phyloP scores from a whole-genome alignment of 2,888 invertebrate species.

The Drosophila monieri region DNA sequence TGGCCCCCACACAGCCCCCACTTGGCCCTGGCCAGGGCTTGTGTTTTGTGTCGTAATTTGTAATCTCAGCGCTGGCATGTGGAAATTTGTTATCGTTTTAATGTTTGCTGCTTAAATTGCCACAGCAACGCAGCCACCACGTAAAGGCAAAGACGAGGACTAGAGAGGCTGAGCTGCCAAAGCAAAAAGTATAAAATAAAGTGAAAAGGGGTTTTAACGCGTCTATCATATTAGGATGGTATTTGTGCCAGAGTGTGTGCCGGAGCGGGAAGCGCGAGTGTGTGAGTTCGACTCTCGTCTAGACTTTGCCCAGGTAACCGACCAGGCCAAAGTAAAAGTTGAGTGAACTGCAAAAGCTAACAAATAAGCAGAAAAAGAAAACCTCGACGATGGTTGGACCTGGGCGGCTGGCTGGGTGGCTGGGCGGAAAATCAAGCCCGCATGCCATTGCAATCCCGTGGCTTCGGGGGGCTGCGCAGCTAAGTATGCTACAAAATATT shows the following conservation, averaged over 20 bases:
- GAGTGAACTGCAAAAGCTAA: slow-evolving; percentile 62
- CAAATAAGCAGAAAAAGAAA: slow-evolving; percentile 41
- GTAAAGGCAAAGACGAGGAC: background rate
- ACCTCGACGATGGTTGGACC: background rate
- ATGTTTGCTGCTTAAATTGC: slow-evolving; percentile 66
- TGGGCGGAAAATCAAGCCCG: slow-evolving; percentile 25
- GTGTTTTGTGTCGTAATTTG: slow-evolving; percentile 68
- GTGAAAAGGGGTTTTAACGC: slow-evolving; percentile 56
- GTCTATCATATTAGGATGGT: slow-evolving; percentile 64
- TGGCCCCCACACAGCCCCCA: background rate
- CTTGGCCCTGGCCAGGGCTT: slow-evolving; percentile 56
- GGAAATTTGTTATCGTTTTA: slow-evolving; percentile 73
- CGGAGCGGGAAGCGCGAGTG: background rate
- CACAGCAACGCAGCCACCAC: slow-evolving; percentile 51
- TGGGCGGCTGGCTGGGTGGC: background rate
- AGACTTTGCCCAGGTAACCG: slow-evolving; percentile 67
- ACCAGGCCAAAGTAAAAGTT: slow-evolving; percentile 57
- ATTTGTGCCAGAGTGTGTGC: slow-evolving; percentile 21
- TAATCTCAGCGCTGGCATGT: slow-evolving; percentile 61
- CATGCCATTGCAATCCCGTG: background rate
- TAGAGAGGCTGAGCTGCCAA: slow-evolving; percentile 3
- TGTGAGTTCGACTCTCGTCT: slow-evolving; percentile 41
- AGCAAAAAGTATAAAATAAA: slow-evolving; percentile 44
- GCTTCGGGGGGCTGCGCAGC: slow-evolving; percentile 12
- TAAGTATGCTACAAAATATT: slow-evolving; percentile 66